phyloP scores from a whole-genome alignment of 2,888 invertebrate genomes.

The Panorpa germanica region DNA sequence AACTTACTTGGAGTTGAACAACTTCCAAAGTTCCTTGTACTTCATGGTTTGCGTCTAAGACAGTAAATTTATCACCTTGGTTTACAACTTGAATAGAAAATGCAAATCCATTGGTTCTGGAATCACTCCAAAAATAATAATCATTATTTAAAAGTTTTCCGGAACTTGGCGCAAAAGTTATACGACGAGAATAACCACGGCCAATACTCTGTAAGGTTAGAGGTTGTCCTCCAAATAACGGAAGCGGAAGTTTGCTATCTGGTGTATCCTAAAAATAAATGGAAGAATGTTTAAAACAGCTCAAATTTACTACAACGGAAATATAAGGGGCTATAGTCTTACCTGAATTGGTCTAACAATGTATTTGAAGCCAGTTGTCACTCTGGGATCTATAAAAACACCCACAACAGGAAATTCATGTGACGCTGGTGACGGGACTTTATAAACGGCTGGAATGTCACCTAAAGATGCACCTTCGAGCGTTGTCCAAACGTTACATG shows the following conservation, averaged over 20 bases:
- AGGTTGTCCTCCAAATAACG: constrained; percentile 48
- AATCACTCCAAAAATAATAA: constrained; percentile 66
- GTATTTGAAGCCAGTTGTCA: constrained; percentile 57
- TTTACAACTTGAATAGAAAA: constrained; percentile 50
- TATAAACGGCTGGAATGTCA: constrained; percentile 45
- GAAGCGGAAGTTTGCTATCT: too few species aligned
- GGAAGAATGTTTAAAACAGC: too few species aligned
- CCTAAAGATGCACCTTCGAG: constrained; percentile 39
- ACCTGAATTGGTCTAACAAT: constrained; percentile 45
- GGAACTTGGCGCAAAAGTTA: constrained; percentile 47
- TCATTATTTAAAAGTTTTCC: constrained; percentile 42
- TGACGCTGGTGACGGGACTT: constrained; percentile 34
- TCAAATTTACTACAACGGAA: too few species aligned
- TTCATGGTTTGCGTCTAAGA: constrained; percentile 44
- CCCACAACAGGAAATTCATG: constrained; percentile 52
- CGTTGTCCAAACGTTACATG: too few species aligned
- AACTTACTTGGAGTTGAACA: constrained; percentile 39
- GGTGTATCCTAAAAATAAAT: too few species aligned
- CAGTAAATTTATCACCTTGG: constrained; percentile 50
- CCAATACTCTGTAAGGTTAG: constrained; percentile 47
- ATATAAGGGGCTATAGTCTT: too few species aligned
- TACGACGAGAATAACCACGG: constrained; percentile 50
- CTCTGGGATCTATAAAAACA: constrained; percentile 49
- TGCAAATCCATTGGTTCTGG: constrained; percentile 48
- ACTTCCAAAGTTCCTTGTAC: constrained; percentile 48